Base-by-base conservation (phyloP, 2,888 invertebrate species). In the Xanthorhoe spadicearia region DNA sequence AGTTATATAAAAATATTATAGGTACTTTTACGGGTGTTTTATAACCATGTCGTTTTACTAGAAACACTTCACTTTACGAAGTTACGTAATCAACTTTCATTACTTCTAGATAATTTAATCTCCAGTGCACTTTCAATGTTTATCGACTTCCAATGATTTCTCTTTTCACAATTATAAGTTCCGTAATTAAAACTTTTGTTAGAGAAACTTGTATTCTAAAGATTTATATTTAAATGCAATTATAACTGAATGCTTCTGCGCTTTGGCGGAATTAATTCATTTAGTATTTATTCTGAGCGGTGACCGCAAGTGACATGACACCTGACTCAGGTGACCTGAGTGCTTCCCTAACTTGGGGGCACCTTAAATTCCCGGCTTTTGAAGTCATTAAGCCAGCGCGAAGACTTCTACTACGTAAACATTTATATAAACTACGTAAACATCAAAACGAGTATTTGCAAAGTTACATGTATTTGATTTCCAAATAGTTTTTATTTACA, bases 11-110 rank as follows among this genome's bases (percentile, higher is more conserved):
- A 13, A 13, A 43, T 13, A 43, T 13, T 13, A 43, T 43, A n/a
- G n/a, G n/a, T n/a, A 13, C 38, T 43, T 43, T 43, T 38, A 38
- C 38, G 38, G 38, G 10, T 38, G 38, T 38, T 38, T 49, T 8
- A 57, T 43, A 17, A 8, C 43, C 6, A 8, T 7, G 19, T 8
- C 49, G 51, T 23, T 43, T 51, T 52, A 10, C 15, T 17, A 59
- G 43, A 17, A 51, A 28, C 6, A 13, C n/a, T 13, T 35, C 19
- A 13, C 46, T 48, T 57, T 38, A 46, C 60, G 48, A 43, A 61
- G 32, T 63, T 63, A 68, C 60, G 68, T 53, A 64, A 73, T 68
- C 64, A 64, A 67, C 68, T 73, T 71, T 71, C 70, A 64, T 71
- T 64, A 66, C 57, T 66, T 61, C 64, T 64, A 58, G 46, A 66